These are phyloP conservation scores for Gephyroberyx darwinii DNA, from an alignment of 2,797 vertebrate genomes.

Conservation along the genomic window DNA sequence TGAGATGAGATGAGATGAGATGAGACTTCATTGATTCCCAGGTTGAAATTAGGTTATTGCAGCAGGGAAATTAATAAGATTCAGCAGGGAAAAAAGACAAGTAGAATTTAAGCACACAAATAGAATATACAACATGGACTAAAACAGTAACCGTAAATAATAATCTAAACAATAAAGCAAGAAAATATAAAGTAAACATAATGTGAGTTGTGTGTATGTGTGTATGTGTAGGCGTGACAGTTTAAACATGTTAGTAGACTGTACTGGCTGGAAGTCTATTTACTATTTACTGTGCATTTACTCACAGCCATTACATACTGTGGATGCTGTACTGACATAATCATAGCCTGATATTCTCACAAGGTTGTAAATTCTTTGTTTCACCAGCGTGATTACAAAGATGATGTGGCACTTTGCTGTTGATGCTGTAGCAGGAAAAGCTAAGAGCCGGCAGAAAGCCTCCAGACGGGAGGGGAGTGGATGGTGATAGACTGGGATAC, in stretches of 20 bases:
- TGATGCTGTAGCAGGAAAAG: conserved; percentile 1
- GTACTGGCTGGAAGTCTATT: not conserved
- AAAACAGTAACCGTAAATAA: not conserved
- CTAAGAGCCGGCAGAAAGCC: conserved; percentile 3
- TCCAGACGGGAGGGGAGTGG: not conserved
- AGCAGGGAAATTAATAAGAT: too few relatives aligned
- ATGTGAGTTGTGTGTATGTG: too few relatives aligned
- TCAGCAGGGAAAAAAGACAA: too few relatives aligned
- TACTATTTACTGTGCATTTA: too few relatives aligned
- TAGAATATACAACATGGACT: not conserved
- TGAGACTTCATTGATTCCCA: too few relatives aligned
- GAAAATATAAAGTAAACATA: not conserved
- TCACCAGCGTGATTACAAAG: conserved; percentile 10
- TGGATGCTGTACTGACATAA: too few relatives aligned
- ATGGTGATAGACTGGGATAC: conserved; percentile 34
- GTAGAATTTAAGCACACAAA: too few relatives aligned
- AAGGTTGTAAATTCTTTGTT: conserved; percentile 13
- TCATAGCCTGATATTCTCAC: not conserved
- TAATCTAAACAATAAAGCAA: not conserved
- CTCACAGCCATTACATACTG: too few relatives aligned
- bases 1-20: too few relatives aligned
- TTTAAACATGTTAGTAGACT: too few relatives aligned
- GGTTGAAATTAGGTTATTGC: too few relatives aligned
- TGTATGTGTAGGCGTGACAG: not conserved
- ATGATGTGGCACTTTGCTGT: conserved; percentile 44